A percentile compares a stretch with the other conserved stretches of the same genome.
These are phyloP conservation scores for Papilio polytes DNA, from an alignment of 1,140 invertebrate species.

Conservation along the genomic window DNA sequence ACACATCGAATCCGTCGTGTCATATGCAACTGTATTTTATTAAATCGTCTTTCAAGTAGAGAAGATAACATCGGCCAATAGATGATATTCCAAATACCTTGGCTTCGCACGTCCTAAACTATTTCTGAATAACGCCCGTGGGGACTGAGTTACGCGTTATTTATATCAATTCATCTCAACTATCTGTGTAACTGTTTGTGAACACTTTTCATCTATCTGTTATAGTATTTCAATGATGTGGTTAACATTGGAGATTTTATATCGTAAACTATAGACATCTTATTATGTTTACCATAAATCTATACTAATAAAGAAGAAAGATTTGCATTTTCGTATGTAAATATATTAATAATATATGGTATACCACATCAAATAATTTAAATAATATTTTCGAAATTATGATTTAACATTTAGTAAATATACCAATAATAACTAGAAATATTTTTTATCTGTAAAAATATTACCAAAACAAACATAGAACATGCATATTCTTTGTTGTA, in stretches of 20 bases:
- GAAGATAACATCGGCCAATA: slow-evolving; percentile 39
- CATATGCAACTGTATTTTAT: neutral
- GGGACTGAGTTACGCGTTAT: slow-evolving; percentile 57
- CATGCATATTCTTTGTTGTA: too few relatives aligned
- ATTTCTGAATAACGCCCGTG: slow-evolving; percentile 55
- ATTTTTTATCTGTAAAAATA: too few relatives aligned
- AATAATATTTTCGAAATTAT: too few relatives aligned
- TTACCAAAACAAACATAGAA: too few relatives aligned
- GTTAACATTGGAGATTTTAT: neutral
- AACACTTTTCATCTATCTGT: slow-evolving; percentile 47
- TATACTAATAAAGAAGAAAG: too few relatives aligned
- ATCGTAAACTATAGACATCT: neutral
- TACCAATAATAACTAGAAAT: too few relatives aligned
- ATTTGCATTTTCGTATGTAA: too few relatives aligned
- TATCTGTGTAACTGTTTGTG: slow-evolving; percentile 61
- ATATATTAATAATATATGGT: too few relatives aligned
- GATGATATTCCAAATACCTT: slow-evolving; percentile 55
- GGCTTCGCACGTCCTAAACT: slow-evolving; percentile 54
- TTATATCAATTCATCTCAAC: slow-evolving; percentile 55
- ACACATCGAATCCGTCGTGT: neutral
- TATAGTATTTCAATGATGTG: slow-evolving; percentile 3
- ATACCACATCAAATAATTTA: too few relatives aligned
- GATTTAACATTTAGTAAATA: too few relatives aligned
- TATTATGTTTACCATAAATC: neutral
- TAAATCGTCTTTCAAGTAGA: slow-evolving; percentile 16